Percentiles rank a stretch among this genome's conserved stretches.
These are phyloP conservation scores for Amphiura filiformis DNA, from an alignment of 35 echinoderm and acorn worm species.

Conservation along the genomic window DNA sequence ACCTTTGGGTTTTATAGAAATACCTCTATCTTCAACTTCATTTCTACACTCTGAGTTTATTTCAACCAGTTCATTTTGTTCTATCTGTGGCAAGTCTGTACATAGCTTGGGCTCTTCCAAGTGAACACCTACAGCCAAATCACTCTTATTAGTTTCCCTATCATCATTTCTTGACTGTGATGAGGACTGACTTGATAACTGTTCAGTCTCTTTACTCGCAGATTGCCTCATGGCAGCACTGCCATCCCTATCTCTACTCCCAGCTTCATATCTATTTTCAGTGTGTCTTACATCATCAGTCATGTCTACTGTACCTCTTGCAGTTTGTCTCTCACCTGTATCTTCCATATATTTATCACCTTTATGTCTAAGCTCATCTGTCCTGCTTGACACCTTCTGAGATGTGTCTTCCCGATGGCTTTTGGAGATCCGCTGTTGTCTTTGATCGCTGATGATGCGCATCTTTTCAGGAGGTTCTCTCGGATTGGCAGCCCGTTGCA, in stretches of 20 bases:
- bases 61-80: too few relatives aligned
- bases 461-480: not conserved
- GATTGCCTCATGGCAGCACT: too few relatives aligned
- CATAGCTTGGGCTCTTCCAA: too few relatives aligned
- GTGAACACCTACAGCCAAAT: too few relatives aligned
- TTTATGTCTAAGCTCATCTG: not conserved
- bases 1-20: too few relatives aligned
- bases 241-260: not conserved
- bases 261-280: not conserved
- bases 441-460: not conserved
- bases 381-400: not conserved
- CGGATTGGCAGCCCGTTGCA: not conserved
- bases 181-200: not conserved
- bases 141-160: too few relatives aligned
- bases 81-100: too few relatives aligned
- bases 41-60: too few relatives aligned
- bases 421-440: not conserved
- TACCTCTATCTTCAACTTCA: too few relatives aligned
- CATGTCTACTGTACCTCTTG: not conserved
- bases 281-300: not conserved
- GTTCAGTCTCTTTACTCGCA: not conserved
- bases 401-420: not conserved
- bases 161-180: too few relatives aligned
- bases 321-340: not conserved
- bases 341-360: not conserved